Evolutionary conservation across 2,797 vertebrate genomes (phyloP).

Genomic region (Corythornis leucogaster): DNA sequence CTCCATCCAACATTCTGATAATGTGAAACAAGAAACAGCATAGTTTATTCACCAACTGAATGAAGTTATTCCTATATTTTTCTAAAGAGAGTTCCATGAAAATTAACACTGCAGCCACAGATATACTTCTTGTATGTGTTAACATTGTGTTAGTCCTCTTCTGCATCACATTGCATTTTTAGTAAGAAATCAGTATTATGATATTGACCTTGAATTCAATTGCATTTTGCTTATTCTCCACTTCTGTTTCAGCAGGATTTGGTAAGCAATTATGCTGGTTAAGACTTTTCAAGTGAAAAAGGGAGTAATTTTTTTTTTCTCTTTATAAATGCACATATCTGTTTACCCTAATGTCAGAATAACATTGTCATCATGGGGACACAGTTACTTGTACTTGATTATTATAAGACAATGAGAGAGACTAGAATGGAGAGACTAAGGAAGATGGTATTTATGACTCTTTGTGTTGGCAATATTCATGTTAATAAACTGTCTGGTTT

Average conservation of each 20-base stretch:
- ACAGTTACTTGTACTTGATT: conserved; percentile 15
- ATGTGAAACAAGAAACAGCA: not conserved
- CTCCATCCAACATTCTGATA: not conserved
- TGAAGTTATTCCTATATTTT: not conserved
- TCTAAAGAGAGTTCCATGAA: not conserved
- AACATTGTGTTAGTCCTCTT: not conserved
- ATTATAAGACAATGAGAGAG: not conserved
- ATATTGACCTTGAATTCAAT: not conserved
- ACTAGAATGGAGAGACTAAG: not conserved
- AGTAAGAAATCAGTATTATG: not conserved
- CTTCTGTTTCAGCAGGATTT: not conserved
- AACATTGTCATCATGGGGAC: not conserved
- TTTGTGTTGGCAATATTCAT: not conserved
- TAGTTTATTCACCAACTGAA: not conserved
- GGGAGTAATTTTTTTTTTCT: not conserved
- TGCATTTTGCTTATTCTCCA: not conserved
- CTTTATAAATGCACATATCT: not conserved
- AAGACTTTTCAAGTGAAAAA: not conserved
- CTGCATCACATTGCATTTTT: not conserved
- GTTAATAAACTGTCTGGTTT: not conserved
- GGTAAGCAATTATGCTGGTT: not conserved
- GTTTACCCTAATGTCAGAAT: not conserved
- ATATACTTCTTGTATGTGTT: not conserved
- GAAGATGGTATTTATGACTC: not conserved
- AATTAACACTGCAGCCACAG: not conserved